Evolutionary conservation across 2,888 invertebrate species (phyloP).

Genomic region (Diadromus collaris): DNA sequence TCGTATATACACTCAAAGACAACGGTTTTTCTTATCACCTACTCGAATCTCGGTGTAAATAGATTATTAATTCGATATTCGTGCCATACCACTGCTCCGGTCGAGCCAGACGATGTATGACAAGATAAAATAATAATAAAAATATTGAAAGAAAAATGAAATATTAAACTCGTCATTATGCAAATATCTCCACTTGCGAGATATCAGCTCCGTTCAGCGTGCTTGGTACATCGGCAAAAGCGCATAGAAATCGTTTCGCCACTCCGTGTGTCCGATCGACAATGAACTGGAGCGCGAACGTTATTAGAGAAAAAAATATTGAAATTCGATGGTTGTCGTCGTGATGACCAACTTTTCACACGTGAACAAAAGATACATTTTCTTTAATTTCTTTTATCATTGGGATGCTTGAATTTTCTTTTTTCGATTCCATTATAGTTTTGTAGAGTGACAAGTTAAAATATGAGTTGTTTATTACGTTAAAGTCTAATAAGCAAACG

Average conservation of each 20-base stretch:
- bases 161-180: constrained; percentile 8
- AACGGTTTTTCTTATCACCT: constrained; percentile 46
- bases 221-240: background rate
- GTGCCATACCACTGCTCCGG: constrained; percentile 59
- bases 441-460: background rate
- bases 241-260: constrained; percentile 22
- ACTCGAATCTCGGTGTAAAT: constrained; percentile 55
- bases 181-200: background rate
- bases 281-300: background rate
- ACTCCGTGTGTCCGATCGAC: background rate
- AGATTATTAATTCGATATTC: constrained; percentile 58
- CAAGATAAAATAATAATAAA: constrained; percentile 3
- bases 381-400: background rate
- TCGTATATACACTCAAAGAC: constrained; percentile 55
- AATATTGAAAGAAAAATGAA: background rate
- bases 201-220: constrained; percentile 7
- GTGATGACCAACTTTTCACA: constrained; percentile 3
- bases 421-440: background rate
- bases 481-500: background rate
- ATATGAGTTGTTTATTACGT: background rate
- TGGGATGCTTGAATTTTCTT: background rate
- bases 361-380: background rate
- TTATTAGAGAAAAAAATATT: constrained; percentile 22
- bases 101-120: constrained; percentile 41
- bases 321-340: constrained; percentile 15